Evolutionary conservation across 2,888 invertebrate genomes (phyloP).

Genomic region (Tuberolachnus salignus): DNA sequence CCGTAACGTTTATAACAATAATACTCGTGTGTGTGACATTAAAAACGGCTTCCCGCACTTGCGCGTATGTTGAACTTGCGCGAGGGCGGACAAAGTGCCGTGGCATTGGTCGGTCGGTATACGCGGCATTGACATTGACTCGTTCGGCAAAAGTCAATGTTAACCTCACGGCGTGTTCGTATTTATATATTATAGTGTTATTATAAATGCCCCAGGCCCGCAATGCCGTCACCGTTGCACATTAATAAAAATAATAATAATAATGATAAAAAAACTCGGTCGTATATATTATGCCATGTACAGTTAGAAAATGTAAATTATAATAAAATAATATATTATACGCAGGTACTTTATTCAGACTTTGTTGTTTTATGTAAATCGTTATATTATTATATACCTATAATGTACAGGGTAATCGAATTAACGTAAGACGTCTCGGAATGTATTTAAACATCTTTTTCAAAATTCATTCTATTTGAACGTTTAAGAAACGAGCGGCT

Average conservation of each 20-base stretch:
- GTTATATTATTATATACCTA: too few relatives aligned
- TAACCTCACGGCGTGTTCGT: conserved; percentile 11
- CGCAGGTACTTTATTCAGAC: neutral
- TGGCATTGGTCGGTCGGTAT: neutral
- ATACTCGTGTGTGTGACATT: neutral
- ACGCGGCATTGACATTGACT: conserved; percentile 48
- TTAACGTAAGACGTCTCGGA: too few relatives aligned
- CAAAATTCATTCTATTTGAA: too few relatives aligned
- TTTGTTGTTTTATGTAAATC: too few relatives aligned
- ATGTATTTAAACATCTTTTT: too few relatives aligned
- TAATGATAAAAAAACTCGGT: neutral
- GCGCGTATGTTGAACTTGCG: conserved; percentile 8
- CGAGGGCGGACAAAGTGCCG: neutral
- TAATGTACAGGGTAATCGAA: neutral
- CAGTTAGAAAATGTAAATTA: neutral
- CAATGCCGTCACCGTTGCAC: neutral
- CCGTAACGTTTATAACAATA: neutral
- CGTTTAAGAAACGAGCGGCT: too few relatives aligned
- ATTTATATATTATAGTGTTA: neutral
- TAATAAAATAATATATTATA: neutral
- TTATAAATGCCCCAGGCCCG: neutral
- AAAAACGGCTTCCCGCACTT: neutral
- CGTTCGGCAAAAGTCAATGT: conserved; percentile 24
- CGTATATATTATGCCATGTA: neutral
- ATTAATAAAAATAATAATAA: neutral